Evolutionary conservation across 1,140 invertebrate genomes (phyloP).

Genomic region (Holcopasites calliopsidis): DNA sequence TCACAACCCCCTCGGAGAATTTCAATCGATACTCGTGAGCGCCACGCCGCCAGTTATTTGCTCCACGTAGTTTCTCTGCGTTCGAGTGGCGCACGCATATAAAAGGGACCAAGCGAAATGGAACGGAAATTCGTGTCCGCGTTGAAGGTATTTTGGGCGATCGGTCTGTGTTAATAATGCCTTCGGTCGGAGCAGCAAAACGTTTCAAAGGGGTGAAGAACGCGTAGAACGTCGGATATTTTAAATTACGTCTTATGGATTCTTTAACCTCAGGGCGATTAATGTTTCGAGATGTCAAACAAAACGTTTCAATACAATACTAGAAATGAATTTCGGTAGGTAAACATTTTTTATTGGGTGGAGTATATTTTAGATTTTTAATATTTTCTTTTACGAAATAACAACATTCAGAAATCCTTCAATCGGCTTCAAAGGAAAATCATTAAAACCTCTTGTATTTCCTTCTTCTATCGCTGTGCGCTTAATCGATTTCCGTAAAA

Average conservation of each 20-base stretch:
- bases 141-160: neutral
- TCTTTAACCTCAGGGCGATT: no score
- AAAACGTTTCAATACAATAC: no score
- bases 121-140: constrained; percentile 3
- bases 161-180: neutral
- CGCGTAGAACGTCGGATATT: no score
- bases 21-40: constrained; percentile 22
- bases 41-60: constrained; percentile 12
- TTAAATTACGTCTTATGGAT: no score
- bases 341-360: no score
- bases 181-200: neutral
- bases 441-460: neutral
- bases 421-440: neutral
- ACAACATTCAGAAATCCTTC: no score
- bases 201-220: neutral
- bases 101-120: constrained; percentile 9
- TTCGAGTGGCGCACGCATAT: neutral
- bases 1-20: neutral
- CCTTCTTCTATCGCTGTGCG: neutral
- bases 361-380: no score
- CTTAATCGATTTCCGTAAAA: neutral
- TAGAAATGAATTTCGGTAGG: no score
- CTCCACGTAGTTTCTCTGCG: neutral
- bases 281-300: no score
- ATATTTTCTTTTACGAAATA: no score